Evolutionary conservation across 2,888 invertebrate genomes (phyloP).

Genomic region (Ochropleura plecta): DNA sequence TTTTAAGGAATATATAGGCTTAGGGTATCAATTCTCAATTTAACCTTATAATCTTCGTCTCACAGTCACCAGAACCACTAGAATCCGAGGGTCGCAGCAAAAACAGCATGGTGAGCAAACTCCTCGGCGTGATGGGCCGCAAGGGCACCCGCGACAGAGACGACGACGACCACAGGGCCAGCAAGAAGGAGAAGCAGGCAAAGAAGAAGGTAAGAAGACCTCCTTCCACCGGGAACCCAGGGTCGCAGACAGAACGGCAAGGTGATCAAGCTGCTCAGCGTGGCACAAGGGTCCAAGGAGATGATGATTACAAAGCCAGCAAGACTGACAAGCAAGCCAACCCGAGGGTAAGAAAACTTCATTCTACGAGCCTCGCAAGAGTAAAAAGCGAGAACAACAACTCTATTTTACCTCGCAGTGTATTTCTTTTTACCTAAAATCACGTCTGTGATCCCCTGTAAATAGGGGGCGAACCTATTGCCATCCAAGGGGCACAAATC

Average conservation of each 20-base stretch:
- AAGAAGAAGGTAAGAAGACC: conserved; percentile 81
- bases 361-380: neutral
- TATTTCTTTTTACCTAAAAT: neutral
- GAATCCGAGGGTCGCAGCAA: conserved; percentile 74
- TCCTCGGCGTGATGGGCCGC: conserved; percentile 87
- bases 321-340: conserved; percentile 64
- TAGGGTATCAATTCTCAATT: neutral
- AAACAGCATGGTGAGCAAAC: conserved; percentile 87
- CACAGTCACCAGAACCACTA: conserved; percentile 78
- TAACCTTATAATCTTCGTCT: neutral
- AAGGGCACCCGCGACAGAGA: conserved; percentile 76
- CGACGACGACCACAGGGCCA: conserved; percentile 78
- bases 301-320: conserved; percentile 22
- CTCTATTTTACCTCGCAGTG: neutral
- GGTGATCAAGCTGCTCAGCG: neutral
- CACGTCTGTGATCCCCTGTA: too few relatives aligned
- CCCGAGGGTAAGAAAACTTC: neutral
- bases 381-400: neutral
- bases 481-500: too few relatives aligned
- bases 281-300: conserved; percentile 65
- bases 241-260: conserved; percentile 39
- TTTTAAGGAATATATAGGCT: too few relatives aligned
- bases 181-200: conserved; percentile 78
- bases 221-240: neutral
- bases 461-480: too few relatives aligned